These are phyloP conservation scores for Mimas tiliae DNA, from an alignment of 2,888 invertebrate species.

Conservation along the genomic window DNA sequence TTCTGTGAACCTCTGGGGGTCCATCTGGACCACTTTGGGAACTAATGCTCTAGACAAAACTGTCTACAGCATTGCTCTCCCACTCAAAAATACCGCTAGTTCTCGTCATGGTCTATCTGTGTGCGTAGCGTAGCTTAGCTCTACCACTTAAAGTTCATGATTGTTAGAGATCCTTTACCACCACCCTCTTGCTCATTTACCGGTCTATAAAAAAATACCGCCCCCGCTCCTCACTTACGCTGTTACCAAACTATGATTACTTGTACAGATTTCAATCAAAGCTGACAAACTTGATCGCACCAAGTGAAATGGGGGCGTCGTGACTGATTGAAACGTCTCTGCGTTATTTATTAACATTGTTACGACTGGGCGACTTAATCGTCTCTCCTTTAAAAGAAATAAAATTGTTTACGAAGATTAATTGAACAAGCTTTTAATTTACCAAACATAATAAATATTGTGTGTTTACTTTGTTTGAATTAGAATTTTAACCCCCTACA, in stretches of 20 bases:
- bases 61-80: no score
- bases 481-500: not conserved
- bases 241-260: constrained; percentile 14
- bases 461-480: not conserved
- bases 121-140: no score
- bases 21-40: no score
- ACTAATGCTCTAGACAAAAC: no score
- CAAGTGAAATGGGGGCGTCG: constrained; percentile 18
- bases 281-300: constrained; percentile 20
- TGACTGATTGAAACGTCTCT: constrained; percentile 6
- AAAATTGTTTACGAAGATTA: not conserved
- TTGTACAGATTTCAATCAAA: constrained; percentile 29
- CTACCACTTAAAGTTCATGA: no score
- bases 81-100: no score
- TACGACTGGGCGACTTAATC: not conserved
- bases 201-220: not conserved
- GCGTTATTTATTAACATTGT: constrained; percentile 2
- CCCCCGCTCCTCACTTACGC: not conserved
- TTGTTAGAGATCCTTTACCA: no score
- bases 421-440: not conserved
- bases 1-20: no score
- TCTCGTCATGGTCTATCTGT: no score
- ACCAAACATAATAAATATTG: no score
- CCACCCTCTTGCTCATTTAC: no score
- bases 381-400: constrained; percentile 9